Percentiles rank a stretch among this genome's conserved stretches.
Evolutionary conservation across 2,113 vertebrate genomes (phyloP).

Genomic region (Himantopus leucocephalus): DNA sequence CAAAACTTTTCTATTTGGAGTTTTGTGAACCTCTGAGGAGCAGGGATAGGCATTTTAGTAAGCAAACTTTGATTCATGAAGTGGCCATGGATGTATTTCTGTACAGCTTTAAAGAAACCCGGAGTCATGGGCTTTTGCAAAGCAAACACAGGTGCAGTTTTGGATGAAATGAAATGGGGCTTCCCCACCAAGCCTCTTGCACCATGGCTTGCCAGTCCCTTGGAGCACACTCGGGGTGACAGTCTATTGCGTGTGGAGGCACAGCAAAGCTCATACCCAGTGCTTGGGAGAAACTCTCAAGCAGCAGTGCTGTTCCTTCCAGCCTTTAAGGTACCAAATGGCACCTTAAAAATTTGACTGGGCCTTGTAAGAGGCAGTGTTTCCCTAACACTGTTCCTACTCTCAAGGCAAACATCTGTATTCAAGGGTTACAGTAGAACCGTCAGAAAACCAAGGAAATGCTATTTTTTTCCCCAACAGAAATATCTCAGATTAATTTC

Average conservation of each 20-base stretch:
- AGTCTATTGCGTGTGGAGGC: accelerated
- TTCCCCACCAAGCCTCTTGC: neutral
- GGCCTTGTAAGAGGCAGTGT: neutral
- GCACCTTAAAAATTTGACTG: neutral
- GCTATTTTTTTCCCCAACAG: neutral
- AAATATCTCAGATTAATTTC: neutral
- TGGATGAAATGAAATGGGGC: neutral
- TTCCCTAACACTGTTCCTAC: neutral
- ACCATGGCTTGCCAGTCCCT: neutral
- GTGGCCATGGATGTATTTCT: neutral
- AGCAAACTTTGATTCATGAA: neutral
- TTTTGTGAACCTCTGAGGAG: neutral
- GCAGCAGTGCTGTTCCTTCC: neutral
- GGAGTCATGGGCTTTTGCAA: neutral
- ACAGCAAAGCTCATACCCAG: neutral
- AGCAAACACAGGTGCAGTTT: neutral
- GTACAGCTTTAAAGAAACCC: accelerated
- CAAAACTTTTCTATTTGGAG: neutral
- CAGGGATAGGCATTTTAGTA: neutral
- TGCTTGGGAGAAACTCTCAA: neutral
- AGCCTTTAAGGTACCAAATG: too few relatives aligned
- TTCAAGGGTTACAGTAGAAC: neutral
- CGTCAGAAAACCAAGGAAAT: neutral
- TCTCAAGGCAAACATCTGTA: neutral
- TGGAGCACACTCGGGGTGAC: accelerated